Percentiles rank a stretch among this genome's conserved stretches.
Evolutionary conservation across 2,113 vertebrate genomes (phyloP).

Genomic region (Erinaceus europaeus): DNA sequence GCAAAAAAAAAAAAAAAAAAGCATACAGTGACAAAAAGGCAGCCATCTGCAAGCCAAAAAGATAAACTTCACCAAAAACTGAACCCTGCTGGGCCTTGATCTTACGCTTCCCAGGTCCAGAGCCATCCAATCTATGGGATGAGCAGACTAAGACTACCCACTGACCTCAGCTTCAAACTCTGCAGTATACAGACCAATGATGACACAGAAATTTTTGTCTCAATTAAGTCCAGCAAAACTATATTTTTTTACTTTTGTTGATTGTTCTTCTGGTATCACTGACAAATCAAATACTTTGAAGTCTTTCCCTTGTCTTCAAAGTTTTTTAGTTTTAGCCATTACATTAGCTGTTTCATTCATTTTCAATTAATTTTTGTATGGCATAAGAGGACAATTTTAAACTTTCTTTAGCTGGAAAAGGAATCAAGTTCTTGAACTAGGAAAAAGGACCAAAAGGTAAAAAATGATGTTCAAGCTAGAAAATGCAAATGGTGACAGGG

Average conservation of each 20-base stretch:
- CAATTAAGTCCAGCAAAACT: neutral
- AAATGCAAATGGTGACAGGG: too few species aligned
- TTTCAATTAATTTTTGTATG: too few species aligned
- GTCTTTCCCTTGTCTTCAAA: neutral
- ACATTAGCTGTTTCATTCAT: neutral
- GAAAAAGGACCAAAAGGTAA: too few species aligned
- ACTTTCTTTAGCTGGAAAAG: too few species aligned
- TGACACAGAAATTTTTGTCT: neutral
- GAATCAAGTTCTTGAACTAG: too few species aligned
- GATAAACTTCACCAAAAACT: too few species aligned
- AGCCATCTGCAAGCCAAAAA: too few species aligned
- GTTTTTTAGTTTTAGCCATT: neutral
- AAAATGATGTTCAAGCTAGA: too few species aligned
- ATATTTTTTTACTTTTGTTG: neutral
- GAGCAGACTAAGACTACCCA: neutral
- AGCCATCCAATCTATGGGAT: too few species aligned
- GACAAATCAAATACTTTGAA: neutral
- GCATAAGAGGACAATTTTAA: too few species aligned
- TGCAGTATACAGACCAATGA: neutral
- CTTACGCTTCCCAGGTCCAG: neutral
- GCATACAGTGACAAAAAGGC: neutral
- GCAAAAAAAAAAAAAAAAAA: too few species aligned
- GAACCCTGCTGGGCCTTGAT: neutral
- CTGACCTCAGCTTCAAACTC: neutral
- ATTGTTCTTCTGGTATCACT: neutral